Evolutionary conservation across 2,113 vertebrate genomes (phyloP), one percentile per base, ranked within the genome.

Genomic region (Cathartes aura): DNA sequence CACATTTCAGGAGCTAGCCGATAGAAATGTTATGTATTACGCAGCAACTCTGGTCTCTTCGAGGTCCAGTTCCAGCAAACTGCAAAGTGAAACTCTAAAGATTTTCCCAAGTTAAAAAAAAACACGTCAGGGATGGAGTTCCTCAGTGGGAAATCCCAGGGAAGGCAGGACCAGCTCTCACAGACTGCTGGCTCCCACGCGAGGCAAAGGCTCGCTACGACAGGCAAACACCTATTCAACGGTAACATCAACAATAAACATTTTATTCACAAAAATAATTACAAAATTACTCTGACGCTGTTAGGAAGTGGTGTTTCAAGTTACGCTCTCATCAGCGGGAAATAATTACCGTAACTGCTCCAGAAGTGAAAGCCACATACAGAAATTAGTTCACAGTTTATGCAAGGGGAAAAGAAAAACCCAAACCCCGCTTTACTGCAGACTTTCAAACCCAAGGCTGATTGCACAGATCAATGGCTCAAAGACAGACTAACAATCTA

Each of bases 241-340:
- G 43, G 38, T 3, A 34, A 48, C 32, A 4, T 26, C 72, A 60
- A 56, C 83, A 55, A 27, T 4, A 9, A 68, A 29, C 43, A 29
- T 50, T 91, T 95, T 90, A 80, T 89, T 96, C 93, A 90, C 91
- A 62, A 71, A 88, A 92, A 82, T 62, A 70, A 88, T 38, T 20
- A 66, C 70, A 72, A 78, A 92, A 83, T 74, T 32, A 82, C 67
- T 76, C 60, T 27, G 89, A 42, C 30, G 5, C 47, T 38, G 50
- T 40, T 45, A 59, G 34, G 42, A 91, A 89, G 78, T 12, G 45
- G 40, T 9, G 56, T 9, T 90, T 58, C 23, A 11, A 34, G 26
- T 59, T 60, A 42, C 18, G 29, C 29, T 34, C 71, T 62, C 55
- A 34, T 15, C 76, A 38, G 53, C 1, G 3, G 58, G 50, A 85